Evolutionary conservation across 2,888 invertebrate genomes (phyloP), one percentile per base, ranked within the genome.

Genomic region (Latrodectus elegans): DNA sequence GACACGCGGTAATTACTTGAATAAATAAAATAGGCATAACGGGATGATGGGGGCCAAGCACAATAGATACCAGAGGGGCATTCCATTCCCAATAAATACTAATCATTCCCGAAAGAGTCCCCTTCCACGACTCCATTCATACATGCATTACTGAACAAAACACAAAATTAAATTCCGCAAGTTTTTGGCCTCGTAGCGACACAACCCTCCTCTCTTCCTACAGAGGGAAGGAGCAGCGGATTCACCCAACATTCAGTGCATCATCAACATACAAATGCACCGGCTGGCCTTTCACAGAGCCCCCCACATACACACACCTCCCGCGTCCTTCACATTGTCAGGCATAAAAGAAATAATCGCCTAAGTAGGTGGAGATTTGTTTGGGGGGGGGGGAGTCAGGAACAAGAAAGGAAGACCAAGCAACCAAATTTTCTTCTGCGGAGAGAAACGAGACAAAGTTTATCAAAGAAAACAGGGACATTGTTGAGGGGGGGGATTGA

Each of bases 311-410:
- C 72, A 52, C n/a, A 8, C 52, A 52, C 14, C n/a, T 15, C 52
- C 64, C 22, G 1, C 22, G 22, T 22, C 22, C 22, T 0, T 22
- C 22, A 22, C 74, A 75, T 71, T 71, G 83, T 83, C 83, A 76
- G 38, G 70, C 38, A 52, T 49, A 22, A 68, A 10, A n/a, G 17
- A 26, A 84, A 73, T 84, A 79, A 84, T 79, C 78, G 84, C 74
- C 51, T 67, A 74, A 68, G 17, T 17, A 72, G 77, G 70, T 17
- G 53, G 52, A 26, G 38, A 38, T 38, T 38, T 38, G 38, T 38
- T 38, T 38, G 38, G 38, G 38, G 38, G 38, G 38, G 38, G 4
- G 4, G 1, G 38, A 6, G 38, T 4, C 4, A 2, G 38, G 3
- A 38, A 38, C 4, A 6, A 2, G 6, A 38, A 38, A 38, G 38